A percentile compares a stretch with the other conserved stretches of the same genome.
phyloP scores from a whole-genome alignment of 1,140 invertebrate species.

The Teleopsis dalmanni region DNA sequence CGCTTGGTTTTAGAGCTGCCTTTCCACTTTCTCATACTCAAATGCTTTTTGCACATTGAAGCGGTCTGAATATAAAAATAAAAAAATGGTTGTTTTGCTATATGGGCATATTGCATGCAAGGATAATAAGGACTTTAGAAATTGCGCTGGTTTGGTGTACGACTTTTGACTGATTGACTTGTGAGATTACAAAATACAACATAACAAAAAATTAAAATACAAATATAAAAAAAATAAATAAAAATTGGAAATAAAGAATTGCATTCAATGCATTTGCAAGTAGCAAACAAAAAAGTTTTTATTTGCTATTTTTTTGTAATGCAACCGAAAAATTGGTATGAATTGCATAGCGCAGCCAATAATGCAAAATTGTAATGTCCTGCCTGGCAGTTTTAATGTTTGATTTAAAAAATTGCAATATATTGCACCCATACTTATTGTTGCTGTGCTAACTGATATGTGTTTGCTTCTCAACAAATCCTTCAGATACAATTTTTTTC shows the following conservation, averaged over 20 bases:
- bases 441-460: no score
- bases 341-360: no score
- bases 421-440: no score
- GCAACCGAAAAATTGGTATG: no score
- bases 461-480: no score
- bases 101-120: not conserved
- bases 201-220: not conserved
- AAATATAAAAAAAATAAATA: slow-evolving; percentile 2
- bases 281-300: slow-evolving; percentile 1
- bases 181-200: not conserved
- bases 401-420: no score
- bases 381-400: no score
- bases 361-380: no score
- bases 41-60: not conserved
- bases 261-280: slow-evolving; percentile 7
- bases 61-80: no score
- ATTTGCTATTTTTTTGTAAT: slow-evolving; percentile 6
- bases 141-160: not conserved
- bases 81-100: no score
- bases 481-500: no score
- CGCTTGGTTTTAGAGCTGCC: not conserved
- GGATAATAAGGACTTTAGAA: not conserved
- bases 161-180: slow-evolving; percentile 2
- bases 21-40: not conserved
- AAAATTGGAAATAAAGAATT: slow-evolving; percentile 8